These are phyloP conservation scores for Pharmacophagus antenor DNA, from an alignment of 2,888 invertebrate genomes.

Conservation along the genomic window DNA sequence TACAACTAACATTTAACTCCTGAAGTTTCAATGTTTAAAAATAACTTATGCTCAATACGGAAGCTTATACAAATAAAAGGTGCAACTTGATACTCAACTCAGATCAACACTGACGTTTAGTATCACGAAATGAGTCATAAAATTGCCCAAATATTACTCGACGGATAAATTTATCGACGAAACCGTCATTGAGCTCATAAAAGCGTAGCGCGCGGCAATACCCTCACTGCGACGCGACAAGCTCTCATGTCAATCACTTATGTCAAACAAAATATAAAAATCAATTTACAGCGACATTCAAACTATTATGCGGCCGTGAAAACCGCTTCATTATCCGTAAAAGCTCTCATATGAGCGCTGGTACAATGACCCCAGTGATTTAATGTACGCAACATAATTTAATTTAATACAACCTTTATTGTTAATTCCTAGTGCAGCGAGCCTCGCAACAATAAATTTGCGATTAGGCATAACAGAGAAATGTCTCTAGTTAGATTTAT, in stretches of 20 bases:
- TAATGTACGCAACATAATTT: constrained; percentile 57
- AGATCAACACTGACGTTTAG: constrained; percentile 59
- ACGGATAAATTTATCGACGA: constrained; percentile 70
- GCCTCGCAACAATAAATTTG: constrained; percentile 76
- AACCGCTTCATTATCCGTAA: constrained; percentile 75
- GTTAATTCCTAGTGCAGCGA: constrained; percentile 68
- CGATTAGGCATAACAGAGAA: constrained; percentile 74
- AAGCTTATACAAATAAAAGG: constrained; percentile 44
- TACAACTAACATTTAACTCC: background rate
- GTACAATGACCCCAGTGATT: constrained; percentile 61
- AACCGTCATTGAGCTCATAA: constrained; percentile 68
- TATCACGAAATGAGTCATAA: constrained; percentile 76
- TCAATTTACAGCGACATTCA: constrained; percentile 68
- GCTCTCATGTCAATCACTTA: constrained; percentile 75
- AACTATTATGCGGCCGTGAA: constrained; percentile 63
- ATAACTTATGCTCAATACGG: constrained; percentile 32
- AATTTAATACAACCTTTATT: constrained; percentile 69
- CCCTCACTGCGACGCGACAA: constrained; percentile 41
- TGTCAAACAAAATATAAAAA: constrained; percentile 81
- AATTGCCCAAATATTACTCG: constrained; percentile 74
- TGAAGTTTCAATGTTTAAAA: constrained; percentile 3
- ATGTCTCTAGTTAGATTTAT: constrained; percentile 69
- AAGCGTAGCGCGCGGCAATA: constrained; percentile 53
- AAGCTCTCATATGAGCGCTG: constrained; percentile 48
- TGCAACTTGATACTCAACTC: constrained; percentile 55